phyloP scores from a whole-genome alignment of 2,113 vertebrate species.

The Aix galericulata region DNA sequence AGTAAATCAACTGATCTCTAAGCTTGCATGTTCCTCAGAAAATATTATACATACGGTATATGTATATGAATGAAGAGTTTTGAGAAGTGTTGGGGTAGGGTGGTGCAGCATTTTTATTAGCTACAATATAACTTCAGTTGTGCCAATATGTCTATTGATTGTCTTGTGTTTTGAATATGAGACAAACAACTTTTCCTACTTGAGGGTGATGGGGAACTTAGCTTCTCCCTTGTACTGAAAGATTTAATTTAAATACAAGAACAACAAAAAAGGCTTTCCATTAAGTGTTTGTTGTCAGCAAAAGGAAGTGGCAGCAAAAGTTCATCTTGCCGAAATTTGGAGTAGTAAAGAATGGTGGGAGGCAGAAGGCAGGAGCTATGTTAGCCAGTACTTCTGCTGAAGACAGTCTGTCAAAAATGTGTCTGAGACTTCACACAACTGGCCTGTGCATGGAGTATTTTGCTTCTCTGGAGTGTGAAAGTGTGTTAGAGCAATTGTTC shows the following conservation, averaged over 20 bases:
- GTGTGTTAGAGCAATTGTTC: neutral
- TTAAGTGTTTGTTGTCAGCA: neutral
- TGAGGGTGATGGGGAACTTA: neutral
- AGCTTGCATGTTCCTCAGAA: neutral
- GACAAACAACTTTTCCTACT: neutral
- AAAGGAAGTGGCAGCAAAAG: neutral
- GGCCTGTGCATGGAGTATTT: neutral
- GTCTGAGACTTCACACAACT: neutral
- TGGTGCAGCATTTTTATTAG: neutral
- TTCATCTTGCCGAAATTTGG: neutral
- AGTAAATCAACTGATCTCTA: neutral
- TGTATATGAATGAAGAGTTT: neutral
- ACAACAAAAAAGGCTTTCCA: rapidly evolving
- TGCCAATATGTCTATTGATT: neutral
- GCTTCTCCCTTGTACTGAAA: neutral
- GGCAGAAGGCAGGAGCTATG: neutral
- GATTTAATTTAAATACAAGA: neutral
- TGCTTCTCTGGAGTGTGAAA: neutral
- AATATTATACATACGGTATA: neutral
- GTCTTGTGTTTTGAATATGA: neutral
- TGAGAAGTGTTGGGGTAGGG: neutral
- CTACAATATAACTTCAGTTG: neutral
- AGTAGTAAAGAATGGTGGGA: neutral
- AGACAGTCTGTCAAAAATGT: neutral
- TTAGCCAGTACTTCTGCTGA: neutral